A percentile compares a stretch with the other conserved stretches of the same genome.
Conservation (phyloP, 2,888 invertebrate species). For the Noctuana brunneofusca region DNA sequence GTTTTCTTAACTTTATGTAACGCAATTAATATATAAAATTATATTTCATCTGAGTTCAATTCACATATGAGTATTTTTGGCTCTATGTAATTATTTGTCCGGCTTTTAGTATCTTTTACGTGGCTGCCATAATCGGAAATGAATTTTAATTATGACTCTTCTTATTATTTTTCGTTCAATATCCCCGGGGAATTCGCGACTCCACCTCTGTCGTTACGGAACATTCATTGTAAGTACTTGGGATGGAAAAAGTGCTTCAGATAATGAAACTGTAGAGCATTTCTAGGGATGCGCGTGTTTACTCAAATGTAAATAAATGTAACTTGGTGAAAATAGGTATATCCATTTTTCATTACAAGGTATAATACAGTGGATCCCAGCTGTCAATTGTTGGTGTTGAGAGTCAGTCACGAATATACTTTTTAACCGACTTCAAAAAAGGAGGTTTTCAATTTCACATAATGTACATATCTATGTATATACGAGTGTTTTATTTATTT, state of each 20-base stretch:
- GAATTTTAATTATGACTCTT: constrained; percentile 32
- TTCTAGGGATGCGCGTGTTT: constrained; percentile 2
- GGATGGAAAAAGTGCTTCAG: constrained; percentile 3
- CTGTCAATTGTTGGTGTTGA: no score
- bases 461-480: no score
- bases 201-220: constrained; percentile 1
- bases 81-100: neutral
- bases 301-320: constrained; percentile 14
- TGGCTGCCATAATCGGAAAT: constrained; percentile 12
- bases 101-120: neutral
- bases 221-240: constrained; percentile 21
- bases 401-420: no score
- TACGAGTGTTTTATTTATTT: no score
- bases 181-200: constrained; percentile 12
- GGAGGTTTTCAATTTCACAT: no score
- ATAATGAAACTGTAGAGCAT: constrained; percentile 15
- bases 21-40: no score
- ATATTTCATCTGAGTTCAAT: no score
- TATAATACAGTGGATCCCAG: no score
- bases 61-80: no score
- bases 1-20: no score
- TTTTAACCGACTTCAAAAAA: no score
- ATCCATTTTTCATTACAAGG: neutral
- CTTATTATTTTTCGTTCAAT: constrained; percentile 34
- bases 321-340: neutral